Evolutionary conservation across 2,797 vertebrate species (phyloP), one percentile per base, ranked within the genome.

Genomic region (Siniperca scherzeri): DNA sequence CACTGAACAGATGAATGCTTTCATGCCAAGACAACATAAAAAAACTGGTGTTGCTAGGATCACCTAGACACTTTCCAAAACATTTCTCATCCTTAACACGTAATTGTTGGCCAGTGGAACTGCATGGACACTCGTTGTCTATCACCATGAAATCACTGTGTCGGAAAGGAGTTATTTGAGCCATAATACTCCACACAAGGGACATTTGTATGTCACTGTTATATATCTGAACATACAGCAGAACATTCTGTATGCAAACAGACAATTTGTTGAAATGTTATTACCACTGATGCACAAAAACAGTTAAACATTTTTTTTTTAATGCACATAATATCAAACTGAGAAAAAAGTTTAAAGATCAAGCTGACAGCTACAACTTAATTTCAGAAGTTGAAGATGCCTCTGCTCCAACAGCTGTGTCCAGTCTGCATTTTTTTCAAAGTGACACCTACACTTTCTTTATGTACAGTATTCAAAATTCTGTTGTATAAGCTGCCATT

Each of bases 21-120:
- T 78, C 69, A 75, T 81, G 78, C 87, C 52, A 68, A 68, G 64
- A 30, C 60, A 66, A 73, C 8, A 65, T 27, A 17, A 19, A 85
- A 38, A 36, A 72, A 38, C 74, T 16, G 6, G 11, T 57, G 7
- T 33, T 61, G 14, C 12, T 33, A 19, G 57, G 52, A 67, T 67
- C 61, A 64, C 36, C 1, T 13, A 16, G 33, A 64, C 52, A 30
- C 50, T 67, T 59, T 16, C 11, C 1, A 6, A 50, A 71, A 53
- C 46, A 59, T 74, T 66, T 78, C 40, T 36, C n/a, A 7, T 48
- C 44, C 19, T 27, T 25, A 7, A 44, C 5, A 36, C 10, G 0
- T 52, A 42, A 38, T 14, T 62, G 22, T 50, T 38, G 46, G 30
- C 30, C 79, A 52, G 48, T 25, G 44, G 27, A 86, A 27, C 27